phyloP scores from a whole-genome alignment of 2,888 invertebrate genomes.

The Abscondita cerata region DNA sequence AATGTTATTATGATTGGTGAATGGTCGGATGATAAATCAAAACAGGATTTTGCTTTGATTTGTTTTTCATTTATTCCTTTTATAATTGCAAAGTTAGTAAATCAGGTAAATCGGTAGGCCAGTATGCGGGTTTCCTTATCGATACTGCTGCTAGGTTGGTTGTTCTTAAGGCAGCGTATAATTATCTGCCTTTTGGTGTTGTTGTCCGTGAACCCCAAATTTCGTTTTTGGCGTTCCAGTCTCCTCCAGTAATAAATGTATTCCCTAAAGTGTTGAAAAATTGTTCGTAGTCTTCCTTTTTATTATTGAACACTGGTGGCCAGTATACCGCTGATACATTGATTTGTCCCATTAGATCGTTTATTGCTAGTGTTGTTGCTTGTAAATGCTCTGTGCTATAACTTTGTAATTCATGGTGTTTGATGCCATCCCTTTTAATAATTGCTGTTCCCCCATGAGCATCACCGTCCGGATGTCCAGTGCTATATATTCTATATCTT shows the following conservation, averaged over 20 bases:
- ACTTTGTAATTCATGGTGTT: conserved; percentile 5
- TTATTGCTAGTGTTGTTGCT: conserved; percentile 3
- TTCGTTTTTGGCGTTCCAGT: background rate
- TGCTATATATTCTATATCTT: background rate
- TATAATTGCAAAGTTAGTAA: background rate
- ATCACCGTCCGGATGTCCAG: conserved; percentile 8
- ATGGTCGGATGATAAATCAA: background rate
- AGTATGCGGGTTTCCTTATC: background rate
- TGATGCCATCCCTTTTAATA: background rate
- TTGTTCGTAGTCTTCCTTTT: background rate
- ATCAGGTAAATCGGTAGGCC: background rate
- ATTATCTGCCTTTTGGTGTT: background rate
- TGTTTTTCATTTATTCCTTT: background rate
- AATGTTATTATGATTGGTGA: background rate
- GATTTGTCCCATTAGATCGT: background rate
- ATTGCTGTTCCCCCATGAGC: conserved; percentile 7
- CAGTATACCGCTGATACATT: background rate
- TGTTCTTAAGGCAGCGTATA: background rate
- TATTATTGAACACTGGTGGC: background rate
- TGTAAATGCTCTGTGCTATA: background rate
- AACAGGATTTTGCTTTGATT: background rate
- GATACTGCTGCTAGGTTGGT: background rate
- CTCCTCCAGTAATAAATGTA: conserved; percentile 9
- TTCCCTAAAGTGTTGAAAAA: conserved; percentile 4
- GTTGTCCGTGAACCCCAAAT: background rate